Evolutionary conservation across 2,888 invertebrate genomes (phyloP).

Genomic region (Hemistola chrysoprasaria): DNA sequence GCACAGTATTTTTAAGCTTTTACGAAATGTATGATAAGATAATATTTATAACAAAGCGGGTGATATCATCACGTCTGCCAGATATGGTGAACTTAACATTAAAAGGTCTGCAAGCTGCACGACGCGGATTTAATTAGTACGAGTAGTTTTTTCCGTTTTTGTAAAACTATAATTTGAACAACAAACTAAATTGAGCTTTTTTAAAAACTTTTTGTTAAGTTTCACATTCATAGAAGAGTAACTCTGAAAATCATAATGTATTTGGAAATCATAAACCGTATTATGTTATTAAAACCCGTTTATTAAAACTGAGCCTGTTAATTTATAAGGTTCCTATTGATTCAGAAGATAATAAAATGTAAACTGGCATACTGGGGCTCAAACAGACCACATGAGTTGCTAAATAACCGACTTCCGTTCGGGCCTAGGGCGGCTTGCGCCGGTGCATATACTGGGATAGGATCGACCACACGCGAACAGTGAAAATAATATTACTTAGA

Average conservation of each 20-base stretch:
- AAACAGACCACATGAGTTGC: conserved; percentile 40
- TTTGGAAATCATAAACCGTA: too few relatives aligned
- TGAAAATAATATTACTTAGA: conserved; percentile 4
- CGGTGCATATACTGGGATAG: conserved; percentile 25
- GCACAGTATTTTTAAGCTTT: neutral
- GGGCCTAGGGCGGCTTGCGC: conserved; percentile 34
- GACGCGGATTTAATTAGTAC: neutral
- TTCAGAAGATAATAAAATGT: neutral
- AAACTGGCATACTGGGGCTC: conserved; percentile 22
- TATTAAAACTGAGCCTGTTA: too few relatives aligned
- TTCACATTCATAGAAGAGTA: too few relatives aligned
- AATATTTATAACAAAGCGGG: conserved; percentile 6
- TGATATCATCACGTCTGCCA: conserved; percentile 13
- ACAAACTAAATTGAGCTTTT: too few relatives aligned
- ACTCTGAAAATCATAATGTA: too few relatives aligned
- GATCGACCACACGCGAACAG: conserved; percentile 54
- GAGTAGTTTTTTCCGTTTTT: too few relatives aligned
- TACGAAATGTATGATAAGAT: conserved; percentile 22
- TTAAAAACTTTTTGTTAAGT: too few relatives aligned
- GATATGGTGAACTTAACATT: conserved; percentile 1
- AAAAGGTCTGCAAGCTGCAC: neutral
- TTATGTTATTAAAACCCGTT: too few relatives aligned
- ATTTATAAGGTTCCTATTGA: neutral
- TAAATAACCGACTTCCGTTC: conserved; percentile 65
- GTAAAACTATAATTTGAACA: conserved; percentile 11